Percentiles rank a stretch among this genome's conserved stretches.
phyloP scores from a whole-genome alignment of 1,140 invertebrate species.

The Micrasema minimum region DNA sequence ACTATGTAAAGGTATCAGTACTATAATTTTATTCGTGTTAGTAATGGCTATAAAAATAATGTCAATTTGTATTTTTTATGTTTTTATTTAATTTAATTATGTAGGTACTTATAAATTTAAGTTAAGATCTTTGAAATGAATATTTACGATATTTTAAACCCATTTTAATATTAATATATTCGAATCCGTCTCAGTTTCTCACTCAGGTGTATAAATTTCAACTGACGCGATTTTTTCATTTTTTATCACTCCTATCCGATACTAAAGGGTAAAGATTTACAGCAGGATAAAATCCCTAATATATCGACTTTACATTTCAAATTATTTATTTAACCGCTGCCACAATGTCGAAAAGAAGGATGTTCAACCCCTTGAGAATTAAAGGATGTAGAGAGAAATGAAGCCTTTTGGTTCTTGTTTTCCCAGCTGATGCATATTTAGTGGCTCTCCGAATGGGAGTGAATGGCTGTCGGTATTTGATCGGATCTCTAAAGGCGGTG shows the following conservation, averaged over 20 bases:
- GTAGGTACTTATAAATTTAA: too few relatives aligned
- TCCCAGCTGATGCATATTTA: not conserved
- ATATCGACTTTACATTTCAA: not conserved
- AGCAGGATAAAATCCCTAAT: conserved; percentile 38
- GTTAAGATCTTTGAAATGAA: too few relatives aligned
- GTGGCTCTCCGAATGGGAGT: not conserved
- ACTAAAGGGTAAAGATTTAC: conserved; percentile 42
- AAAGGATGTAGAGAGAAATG: too few relatives aligned
- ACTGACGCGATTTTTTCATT: conserved; percentile 28
- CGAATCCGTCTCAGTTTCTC: conserved; percentile 5
- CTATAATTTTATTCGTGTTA: too few relatives aligned
- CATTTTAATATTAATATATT: too few relatives aligned
- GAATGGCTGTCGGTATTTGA: conserved; percentile 41
- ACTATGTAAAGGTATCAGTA: too few relatives aligned
- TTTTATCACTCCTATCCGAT: conserved; percentile 26
- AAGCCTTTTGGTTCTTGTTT: not conserved
- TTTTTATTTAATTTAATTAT: too few relatives aligned
- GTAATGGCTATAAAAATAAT: too few relatives aligned
- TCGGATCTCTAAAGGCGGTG: conserved; percentile 34
- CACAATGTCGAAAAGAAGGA: not conserved
- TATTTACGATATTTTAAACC: too few relatives aligned
- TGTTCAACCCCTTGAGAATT: not conserved
- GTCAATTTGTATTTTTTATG: too few relatives aligned
- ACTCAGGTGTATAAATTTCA: conserved; percentile 21
- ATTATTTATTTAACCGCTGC: not conserved